phyloP scores from a whole-genome alignment of 1,140 invertebrate genomes.

The Eriocheir sinensis region DNA sequence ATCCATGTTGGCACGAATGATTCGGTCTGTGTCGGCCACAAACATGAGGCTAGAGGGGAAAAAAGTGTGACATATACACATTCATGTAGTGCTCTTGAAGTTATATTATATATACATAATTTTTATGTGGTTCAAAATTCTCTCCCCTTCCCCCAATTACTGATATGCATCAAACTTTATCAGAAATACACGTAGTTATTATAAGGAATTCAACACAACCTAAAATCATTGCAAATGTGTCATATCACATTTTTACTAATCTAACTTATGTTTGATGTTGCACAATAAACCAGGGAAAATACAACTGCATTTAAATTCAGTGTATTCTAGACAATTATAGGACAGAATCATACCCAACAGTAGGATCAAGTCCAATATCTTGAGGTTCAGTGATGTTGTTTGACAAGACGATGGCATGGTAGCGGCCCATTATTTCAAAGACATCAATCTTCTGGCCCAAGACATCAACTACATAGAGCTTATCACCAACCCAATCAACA shows the following conservation, averaged over 20 bases:
- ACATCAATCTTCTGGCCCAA: conserved; percentile 96
- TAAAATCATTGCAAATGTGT: no score
- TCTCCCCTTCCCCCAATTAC: no score
- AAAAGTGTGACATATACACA: conserved; percentile 47
- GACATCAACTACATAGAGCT: conserved; percentile 96
- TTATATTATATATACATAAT: conserved; percentile 37
- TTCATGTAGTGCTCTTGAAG: conserved; percentile 8
- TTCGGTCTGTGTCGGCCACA: conserved; percentile 94
- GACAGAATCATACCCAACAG: conserved; percentile 86
- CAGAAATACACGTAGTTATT: no score
- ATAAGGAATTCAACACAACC: no score
- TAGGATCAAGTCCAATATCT: conserved; percentile 96
- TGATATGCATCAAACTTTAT: no score
- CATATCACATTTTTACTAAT: no score
- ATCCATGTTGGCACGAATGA: conserved; percentile 95
- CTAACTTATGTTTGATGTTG: no score
- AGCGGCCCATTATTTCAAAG: conserved; percentile 91
- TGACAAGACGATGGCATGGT: conserved; percentile 94
- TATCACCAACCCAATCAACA: conserved; percentile 98
- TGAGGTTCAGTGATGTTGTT: conserved; percentile 95
- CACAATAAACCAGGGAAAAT: no score
- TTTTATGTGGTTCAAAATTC: not conserved
- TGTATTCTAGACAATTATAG: no score
- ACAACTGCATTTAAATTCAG: no score
- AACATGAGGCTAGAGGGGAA: conserved; percentile 88